Evolutionary conservation across 1,140 invertebrate species (phyloP), one percentile per base, ranked within the genome.

Genomic region (Sesamia nonagrioides): DNA sequence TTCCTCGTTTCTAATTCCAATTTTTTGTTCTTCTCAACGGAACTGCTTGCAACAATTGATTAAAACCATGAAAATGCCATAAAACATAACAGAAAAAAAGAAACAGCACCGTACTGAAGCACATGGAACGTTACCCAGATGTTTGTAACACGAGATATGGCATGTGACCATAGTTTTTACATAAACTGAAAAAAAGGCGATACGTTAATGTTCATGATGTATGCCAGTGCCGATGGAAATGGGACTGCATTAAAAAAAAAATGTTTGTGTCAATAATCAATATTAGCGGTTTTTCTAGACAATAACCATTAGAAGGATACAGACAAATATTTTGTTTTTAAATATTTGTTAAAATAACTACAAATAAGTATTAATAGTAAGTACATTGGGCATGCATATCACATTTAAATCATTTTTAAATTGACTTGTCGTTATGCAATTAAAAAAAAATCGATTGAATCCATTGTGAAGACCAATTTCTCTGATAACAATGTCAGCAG

Each of bases 191-290:
- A 82, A 78, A 83, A 68, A 79, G 60, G 56, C 73, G 76, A 80
- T 80, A 63, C 83, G 84, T 86, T 82, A 83, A 45, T 37, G 37
- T 86, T 86, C 79, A 86, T 91, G 88, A 91, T 91, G 89, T 87
- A 90, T 86, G 83, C 1, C 52, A 71, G 61, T 35, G 85, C 40
- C 52, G 86, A 90, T 68, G 82, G 86, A 88, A 78, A 82, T 69
- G 58, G 80, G 42, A 69, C 33, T 21, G 17, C 8, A n/a, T 15
- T 21, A 50, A 69, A 69, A 69, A 69, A 40, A 50, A 6, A 6
- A 8, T 48, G n/a, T 33, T 11, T 56, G 17, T 27, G 2, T 11
- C 8, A 21, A 56, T 27, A 56, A 54, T n/a, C n/a, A 54, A 56
- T 56, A 56, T 21, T 54, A 21, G 9, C 21, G 54, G 18, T 48